Base-by-base conservation (phyloP, 2,113 vertebrate genomes). In the Cyanoliseus patagonus region DNA sequence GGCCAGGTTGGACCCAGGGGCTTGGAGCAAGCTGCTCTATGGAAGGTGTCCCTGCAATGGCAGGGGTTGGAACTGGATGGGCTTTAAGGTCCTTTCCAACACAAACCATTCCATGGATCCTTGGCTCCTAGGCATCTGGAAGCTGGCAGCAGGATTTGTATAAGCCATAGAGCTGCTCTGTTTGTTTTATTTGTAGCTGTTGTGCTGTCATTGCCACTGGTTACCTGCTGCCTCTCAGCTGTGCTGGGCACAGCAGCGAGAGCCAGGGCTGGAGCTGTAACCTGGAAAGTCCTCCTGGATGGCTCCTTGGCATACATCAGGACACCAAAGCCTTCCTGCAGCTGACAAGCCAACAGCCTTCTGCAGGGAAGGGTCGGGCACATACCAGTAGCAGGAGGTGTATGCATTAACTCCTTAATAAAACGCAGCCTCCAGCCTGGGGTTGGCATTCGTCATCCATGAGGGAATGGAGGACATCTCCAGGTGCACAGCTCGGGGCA, bases 361-460 rank as follows among this genome's bases (percentile, higher is more conserved):
- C 24, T 7, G 3, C 0, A 1, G 39, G 22, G 61, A 81, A 78
- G 17, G 4, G 23, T 3, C 5, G 2, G 31, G 53, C 49, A 47
- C 1, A 0, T 44, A 22, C 23, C 72, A 6, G 3, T 7, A 28
- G 39, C 6, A 6, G 3, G 27, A 27, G 14, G 33, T 35, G 3
- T 10, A 31, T 6, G 28, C 3, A 9, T 25, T 8, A 12, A 8
- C 16, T 62, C 64, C 68, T 62, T 14, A 83, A 69, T 22, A 13
- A 86, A 82, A 47, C 4, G 13, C 55, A 81, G 7, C 23, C 37
- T 62, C 13, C 22, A 17, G 62, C 18, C 23, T 83, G 57, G 57
- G 9, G 33, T 35, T 59, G 14, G 35, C 28, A 7, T 78, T n/a
- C 24, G 73, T 59, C 11, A 0, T 6, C 41, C 27, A 27, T 11